Evolutionary conservation across 2,797 vertebrate species (phyloP).

Genomic region (Hydrolagus colliei): DNA sequence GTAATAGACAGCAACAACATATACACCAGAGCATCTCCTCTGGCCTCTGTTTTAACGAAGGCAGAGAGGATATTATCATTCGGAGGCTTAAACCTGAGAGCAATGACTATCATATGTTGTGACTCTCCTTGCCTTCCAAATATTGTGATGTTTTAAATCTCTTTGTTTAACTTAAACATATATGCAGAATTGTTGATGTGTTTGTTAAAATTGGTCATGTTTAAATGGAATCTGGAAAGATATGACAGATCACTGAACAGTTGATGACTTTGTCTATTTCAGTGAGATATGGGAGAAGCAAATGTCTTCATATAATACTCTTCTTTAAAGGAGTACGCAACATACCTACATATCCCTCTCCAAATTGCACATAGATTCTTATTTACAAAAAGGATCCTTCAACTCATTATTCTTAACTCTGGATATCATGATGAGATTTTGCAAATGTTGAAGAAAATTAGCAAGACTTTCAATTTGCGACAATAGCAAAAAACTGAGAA

Average conservation of each 20-base stretch:
- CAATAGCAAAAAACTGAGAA: no score
- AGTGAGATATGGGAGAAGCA: no score
- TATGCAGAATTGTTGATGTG: neutral
- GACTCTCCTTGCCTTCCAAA: neutral
- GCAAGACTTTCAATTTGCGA: no score
- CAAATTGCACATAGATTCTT: no score
- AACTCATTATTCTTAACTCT: no score
- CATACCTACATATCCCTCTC: no score
- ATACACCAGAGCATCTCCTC: neutral
- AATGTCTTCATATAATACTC: no score
- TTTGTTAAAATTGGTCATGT: neutral
- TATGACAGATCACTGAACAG: neutral
- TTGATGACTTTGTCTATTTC: no score
- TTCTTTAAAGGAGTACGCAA: no score
- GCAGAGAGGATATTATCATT: neutral
- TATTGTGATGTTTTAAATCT: neutral
- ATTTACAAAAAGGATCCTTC: no score
- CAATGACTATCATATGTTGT: neutral
- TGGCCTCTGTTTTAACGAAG: constrained; percentile 11
- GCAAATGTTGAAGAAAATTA: no score
- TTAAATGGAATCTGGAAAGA: neutral
- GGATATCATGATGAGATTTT: no score
- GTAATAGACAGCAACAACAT: neutral
- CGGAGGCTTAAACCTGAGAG: neutral
- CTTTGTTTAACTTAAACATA: neutral